phyloP scores from a whole-genome alignment of 2,113 vertebrate species.

The Athene noctua region DNA sequence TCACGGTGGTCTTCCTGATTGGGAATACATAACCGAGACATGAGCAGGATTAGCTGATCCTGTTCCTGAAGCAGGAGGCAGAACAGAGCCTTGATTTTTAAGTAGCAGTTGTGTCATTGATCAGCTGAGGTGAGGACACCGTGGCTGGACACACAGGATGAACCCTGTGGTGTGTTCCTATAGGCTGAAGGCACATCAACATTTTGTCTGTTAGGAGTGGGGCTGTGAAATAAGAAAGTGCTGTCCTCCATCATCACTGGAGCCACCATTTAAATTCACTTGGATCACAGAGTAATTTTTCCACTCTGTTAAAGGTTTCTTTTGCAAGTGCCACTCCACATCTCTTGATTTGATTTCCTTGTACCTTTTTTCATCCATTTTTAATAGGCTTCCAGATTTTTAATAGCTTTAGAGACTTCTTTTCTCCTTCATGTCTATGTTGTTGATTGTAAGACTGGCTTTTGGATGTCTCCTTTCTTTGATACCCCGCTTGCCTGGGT shows the following conservation, averaged over 20 bases:
- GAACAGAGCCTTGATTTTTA: background rate
- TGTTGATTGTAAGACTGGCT: constrained; percentile 70
- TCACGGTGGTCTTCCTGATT: accelerated
- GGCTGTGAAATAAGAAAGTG: background rate
- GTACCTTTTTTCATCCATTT: constrained; percentile 69
- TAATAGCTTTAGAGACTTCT: constrained; percentile 71
- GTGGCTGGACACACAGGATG: background rate
- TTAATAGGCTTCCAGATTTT: constrained; percentile 70
- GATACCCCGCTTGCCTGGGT: constrained; percentile 60
- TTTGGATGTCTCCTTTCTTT: constrained; percentile 69
- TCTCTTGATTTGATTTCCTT: constrained; percentile 73
- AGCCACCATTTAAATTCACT: constrained; percentile 42
- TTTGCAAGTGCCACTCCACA: constrained; percentile 60
- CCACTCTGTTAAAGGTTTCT: constrained; percentile 52
- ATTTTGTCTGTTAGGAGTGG: background rate
- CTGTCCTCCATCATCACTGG: background rate
- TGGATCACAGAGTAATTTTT: constrained; percentile 53
- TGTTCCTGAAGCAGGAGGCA: background rate
- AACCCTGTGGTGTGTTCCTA: background rate
- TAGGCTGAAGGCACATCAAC: background rate
- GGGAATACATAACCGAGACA: background rate
- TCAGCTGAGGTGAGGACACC: background rate
- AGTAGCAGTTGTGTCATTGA: background rate
- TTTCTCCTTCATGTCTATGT: constrained; percentile 70
- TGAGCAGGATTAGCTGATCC: background rate